A percentile compares a stretch with the other conserved stretches of the same genome.
Conservation (phyloP, 2,113 vertebrate genomes). For the Lates calcarifer region DNA sequence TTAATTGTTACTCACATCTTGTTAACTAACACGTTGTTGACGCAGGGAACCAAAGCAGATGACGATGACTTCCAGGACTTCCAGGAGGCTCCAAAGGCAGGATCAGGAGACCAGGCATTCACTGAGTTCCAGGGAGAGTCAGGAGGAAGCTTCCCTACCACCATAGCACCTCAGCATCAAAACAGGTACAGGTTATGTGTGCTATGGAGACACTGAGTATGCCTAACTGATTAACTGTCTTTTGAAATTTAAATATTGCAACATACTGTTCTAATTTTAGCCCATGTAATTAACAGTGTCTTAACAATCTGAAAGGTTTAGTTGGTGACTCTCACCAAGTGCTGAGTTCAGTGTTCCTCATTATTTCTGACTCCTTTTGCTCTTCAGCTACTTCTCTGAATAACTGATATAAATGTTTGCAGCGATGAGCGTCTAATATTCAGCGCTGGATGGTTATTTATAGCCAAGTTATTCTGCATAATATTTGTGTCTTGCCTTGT, state of each 20-base stretch:
- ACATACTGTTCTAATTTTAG: neutral
- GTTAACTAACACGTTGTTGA: conserved; percentile 9
- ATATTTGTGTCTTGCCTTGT: conserved; percentile 34
- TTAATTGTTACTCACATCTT: neutral
- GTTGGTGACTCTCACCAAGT: neutral
- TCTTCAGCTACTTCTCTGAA: conserved; percentile 1
- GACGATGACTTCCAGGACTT: conserved; percentile 99
- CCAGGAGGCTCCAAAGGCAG: conserved; percentile 96
- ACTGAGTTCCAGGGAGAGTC: conserved; percentile 91
- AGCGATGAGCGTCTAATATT: conserved; percentile 28
- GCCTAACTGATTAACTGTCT: neutral
- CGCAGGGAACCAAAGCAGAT: conserved; percentile 89
- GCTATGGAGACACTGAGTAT: neutral
- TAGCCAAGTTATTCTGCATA: conserved; percentile 51
- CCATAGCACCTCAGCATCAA: conserved; percentile 83
- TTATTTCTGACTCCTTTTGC: neutral
- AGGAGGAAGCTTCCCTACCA: conserved; percentile 82
- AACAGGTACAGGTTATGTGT: conserved; percentile 86
- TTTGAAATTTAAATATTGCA: neutral
- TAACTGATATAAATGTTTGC: conserved; percentile 34
- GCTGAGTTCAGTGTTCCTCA: neutral
- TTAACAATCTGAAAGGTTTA: neutral
- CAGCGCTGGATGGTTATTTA: conserved; percentile 46
- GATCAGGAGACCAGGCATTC: conserved; percentile 90
- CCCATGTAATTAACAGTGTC: neutral